Evolutionary conservation across 2,888 invertebrate genomes (phyloP), one percentile per base, ranked within the genome.

Genomic region (Rhyacophila evoluta): DNA sequence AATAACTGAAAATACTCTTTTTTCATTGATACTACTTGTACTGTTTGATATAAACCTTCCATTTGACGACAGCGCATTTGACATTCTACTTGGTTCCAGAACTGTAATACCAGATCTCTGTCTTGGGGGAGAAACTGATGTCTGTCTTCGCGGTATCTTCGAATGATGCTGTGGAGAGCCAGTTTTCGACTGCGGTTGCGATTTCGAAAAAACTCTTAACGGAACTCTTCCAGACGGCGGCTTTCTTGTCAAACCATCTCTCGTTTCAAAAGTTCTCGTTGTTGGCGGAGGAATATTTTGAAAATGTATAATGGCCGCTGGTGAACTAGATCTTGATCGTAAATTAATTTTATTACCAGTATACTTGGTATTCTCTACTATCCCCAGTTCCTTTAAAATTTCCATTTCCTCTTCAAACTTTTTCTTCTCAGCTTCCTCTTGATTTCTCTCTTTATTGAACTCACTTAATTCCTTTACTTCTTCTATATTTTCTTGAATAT

Each of bases 91-190:
- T 1, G 70, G 77, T 15, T 67, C 72, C 11, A 36, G 36, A n/a
- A 74, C 27, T 12, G 74, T 75, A n/a, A 15, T 25, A 2, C 71
- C 72, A 12, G 25, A 33, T 8, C 71, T 75, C 11, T 76, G 84
- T 83, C 89, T 86, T 1, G 85, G 84, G 1, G 90, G 90, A 0
- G 89, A 89, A 0, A 88, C 87, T 1, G 89, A 90, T 71, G 84
- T 87, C 84, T 89, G 89, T 75, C 89, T 84, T 84, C 88, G 88
- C 2, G 90, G 89, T 83, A 90, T 89, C 84, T 89, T 89, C 0
- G 90, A 89, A 39, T 68, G 36, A 83, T 88, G 86, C 83, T 87
- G 88, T 5, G 90, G 90, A 1, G 90, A 89, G n/a, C 86, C 87
- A 76, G 87, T 87, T 75, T 87, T 88, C 0, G 89, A 89, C 82